These are phyloP conservation scores for Cephalopholis sonnerati DNA, from an alignment of 2,113 vertebrate genomes.

Conservation along the genomic window DNA sequence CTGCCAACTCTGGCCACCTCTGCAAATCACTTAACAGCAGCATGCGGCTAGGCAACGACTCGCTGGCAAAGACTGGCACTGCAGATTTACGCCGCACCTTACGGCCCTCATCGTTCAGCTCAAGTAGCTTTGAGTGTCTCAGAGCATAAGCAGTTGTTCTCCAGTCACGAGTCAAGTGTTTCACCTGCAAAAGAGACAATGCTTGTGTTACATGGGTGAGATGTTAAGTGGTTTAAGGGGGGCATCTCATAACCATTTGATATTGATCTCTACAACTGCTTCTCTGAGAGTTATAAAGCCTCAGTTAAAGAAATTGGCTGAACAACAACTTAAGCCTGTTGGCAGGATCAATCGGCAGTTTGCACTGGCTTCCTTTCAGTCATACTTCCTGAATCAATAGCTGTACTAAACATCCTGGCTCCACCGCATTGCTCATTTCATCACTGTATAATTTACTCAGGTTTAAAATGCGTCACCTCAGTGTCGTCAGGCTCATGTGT, in stretches of 20 bases:
- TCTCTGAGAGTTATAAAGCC: neutral
- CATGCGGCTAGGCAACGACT: constrained; percentile 96
- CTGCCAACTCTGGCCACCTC: constrained; percentile 86
- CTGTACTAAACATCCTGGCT: constrained; percentile 1
- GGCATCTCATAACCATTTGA: neutral
- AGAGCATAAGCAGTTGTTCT: constrained; percentile 94
- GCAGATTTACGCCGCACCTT: constrained; percentile 92
- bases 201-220: constrained; percentile 39
- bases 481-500: neutral
- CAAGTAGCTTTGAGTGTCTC: constrained; percentile 89
- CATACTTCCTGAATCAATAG: constrained; percentile 10
- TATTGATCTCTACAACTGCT: neutral
- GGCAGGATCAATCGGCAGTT: neutral
- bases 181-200: constrained; percentile 86
- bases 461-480: neutral
- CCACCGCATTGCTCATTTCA: neutral
- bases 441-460: neutral
- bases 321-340: neutral
- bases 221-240: neutral
- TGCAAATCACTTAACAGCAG: constrained; percentile 92
- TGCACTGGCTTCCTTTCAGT: neutral
- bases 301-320: neutral
- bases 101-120: constrained; percentile 92
- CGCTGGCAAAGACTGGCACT: constrained; percentile 93
- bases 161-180: constrained; percentile 97